Evolutionary conservation across 2,113 vertebrate genomes (phyloP), one percentile per base, ranked within the genome.

Genomic region (Epinephelus lanceolatus): DNA sequence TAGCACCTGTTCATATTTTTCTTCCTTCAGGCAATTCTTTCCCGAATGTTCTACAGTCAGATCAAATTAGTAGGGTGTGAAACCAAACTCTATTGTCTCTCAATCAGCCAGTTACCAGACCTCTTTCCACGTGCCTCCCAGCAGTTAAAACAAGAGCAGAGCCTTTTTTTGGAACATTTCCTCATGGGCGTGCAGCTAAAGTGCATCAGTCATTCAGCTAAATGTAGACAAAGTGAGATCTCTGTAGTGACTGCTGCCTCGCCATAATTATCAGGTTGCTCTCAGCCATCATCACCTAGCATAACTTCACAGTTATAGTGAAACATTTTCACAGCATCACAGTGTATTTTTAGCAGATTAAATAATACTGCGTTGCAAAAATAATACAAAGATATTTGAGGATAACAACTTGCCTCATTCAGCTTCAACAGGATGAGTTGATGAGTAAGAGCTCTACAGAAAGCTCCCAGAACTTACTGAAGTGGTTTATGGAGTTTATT

Each of bases 11-110:
- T 45, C 7, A n/a, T 40, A 69, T 70, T 42, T 37, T 33, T n/a
- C 82, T 71, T 37, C 69, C 71, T 67, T 10, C 15, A 60, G 71
- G 62, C 51, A 56, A 45, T 67, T 83, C 27, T 78, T 71, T 62
- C 37, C 14, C 45, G 21, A 71, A 73, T 60, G 40, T 69, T 42
- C 11, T 68, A 59, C 47, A 86, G 74, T 81, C 60, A 33, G 21
- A 78, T 71, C 15, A 78, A 71, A 86, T 86, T 60, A 80, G 40
- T 21, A 52, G 45, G 51, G 45, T 84, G 74, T 65, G 49, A 80
- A 52, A 37, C 18, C n/a, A 70, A 65, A 79, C 42, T 76, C 25
- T 68, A 18, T 52, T 65, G 70, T 69, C 42, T 76, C 75, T 78
- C 66, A 72, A 62, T 61, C 73, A 80, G 68, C 25, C 40, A 25